Evolutionary conservation across 1,140 invertebrate species (phyloP).

Genomic region (Acyrthosiphon pisum): DNA sequence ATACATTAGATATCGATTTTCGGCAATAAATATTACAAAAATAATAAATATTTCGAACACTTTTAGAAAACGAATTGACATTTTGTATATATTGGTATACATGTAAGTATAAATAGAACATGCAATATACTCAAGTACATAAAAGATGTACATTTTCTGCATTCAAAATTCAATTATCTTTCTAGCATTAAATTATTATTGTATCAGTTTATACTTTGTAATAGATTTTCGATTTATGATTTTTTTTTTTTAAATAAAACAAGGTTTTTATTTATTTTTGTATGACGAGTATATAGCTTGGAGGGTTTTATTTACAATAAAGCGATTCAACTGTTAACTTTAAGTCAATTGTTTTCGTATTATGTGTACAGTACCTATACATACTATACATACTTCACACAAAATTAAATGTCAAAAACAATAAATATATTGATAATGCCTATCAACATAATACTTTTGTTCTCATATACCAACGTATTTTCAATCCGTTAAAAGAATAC

Average conservation of each 20-base stretch:
- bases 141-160: neutral
- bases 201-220: neutral
- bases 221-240: neutral
- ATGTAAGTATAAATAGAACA: neutral
- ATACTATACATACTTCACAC: neutral
- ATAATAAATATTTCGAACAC: neutral
- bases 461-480: neutral
- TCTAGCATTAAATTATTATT: neutral
- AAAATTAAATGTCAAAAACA: neutral
- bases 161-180: slow-evolving; percentile 6
- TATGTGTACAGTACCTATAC: neutral
- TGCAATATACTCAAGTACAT: neutral
- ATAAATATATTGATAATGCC: neutral
- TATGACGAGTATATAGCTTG: neutral
- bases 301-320: neutral
- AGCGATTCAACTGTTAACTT: neutral
- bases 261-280: neutral
- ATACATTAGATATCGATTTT: neutral
- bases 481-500: neutral
- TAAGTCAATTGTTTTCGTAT: neutral
- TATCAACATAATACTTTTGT: neutral
- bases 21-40: neutral
- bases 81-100: neutral
- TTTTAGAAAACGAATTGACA: neutral
- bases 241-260: neutral